phyloP scores from a whole-genome alignment of 2,797 vertebrate genomes.

The Xenops minutus region DNA sequence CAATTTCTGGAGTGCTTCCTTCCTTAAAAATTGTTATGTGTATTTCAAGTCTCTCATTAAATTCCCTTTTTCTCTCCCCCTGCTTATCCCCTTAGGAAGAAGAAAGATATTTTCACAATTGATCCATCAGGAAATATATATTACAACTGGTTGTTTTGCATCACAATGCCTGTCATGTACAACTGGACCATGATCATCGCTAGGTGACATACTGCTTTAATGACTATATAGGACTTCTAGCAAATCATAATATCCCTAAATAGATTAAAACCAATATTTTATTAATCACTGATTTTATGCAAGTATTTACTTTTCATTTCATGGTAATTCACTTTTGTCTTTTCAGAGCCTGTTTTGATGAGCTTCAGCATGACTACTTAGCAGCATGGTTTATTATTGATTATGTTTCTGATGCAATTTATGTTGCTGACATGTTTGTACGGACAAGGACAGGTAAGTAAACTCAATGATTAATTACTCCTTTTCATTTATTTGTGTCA shows the following conservation, averaged over 20 bases:
- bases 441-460: constrained; percentile 88
- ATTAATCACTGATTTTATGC: not conserved
- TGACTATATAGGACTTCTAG: not conserved
- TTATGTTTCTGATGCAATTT: constrained; percentile 80
- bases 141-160: constrained; percentile 91
- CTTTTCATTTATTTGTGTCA: not conserved
- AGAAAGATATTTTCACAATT: constrained; percentile 82
- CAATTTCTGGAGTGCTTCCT: not conserved
- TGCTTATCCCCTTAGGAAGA: constrained; percentile 72
- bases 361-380: constrained; percentile 88
- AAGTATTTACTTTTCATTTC: not conserved
- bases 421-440: constrained; percentile 90
- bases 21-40: not conserved
- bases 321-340: not conserved
- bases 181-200: constrained; percentile 96
- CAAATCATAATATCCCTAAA: not conserved
- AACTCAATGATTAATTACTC: not conserved
- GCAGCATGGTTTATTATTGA: constrained; percentile 85
- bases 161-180: constrained; percentile 95
- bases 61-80: not conserved
- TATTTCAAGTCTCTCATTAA: not conserved
- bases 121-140: constrained; percentile 90
- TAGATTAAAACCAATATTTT: not conserved
- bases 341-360: constrained; percentile 92
- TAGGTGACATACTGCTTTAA: constrained; percentile 77